phyloP scores from a whole-genome alignment of 2,888 invertebrate genomes.

The Teleogryllus oceanicus region DNA sequence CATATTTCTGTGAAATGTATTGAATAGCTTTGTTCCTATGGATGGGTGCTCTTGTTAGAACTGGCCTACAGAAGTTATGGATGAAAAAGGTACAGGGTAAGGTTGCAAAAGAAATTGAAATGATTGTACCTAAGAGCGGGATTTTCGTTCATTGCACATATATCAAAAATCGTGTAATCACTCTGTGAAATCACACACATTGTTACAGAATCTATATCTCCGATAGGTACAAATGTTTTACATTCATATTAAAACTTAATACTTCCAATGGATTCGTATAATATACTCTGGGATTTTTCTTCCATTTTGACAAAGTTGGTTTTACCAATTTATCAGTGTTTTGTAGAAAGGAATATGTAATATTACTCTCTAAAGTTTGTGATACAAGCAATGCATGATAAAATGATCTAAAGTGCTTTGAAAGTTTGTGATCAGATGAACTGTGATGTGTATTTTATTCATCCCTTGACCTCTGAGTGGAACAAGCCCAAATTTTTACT shows the following conservation, averaged over 20 bases:
- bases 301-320: neutral
- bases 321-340: too few relatives aligned
- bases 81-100: too few relatives aligned
- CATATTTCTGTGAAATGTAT: neutral
- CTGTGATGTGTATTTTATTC: neutral
- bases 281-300: neutral
- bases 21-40: neutral
- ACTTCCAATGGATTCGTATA: neutral
- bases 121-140: too few relatives aligned
- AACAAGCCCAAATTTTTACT: neutral
- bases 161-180: too few relatives aligned
- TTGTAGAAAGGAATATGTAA: too few relatives aligned
- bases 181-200: too few relatives aligned
- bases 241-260: neutral
- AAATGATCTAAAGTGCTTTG: neutral
- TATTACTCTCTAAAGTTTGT: neutral
- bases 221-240: too few relatives aligned
- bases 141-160: too few relatives aligned
- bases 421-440: neutral
- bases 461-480: neutral
- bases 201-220: too few relatives aligned
- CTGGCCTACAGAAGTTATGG: too few relatives aligned
- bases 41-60: neutral
- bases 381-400: neutral
- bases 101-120: too few relatives aligned